Conservation (phyloP, 1,140 invertebrate genomes). For the Octopus bimaculoides region DNA sequence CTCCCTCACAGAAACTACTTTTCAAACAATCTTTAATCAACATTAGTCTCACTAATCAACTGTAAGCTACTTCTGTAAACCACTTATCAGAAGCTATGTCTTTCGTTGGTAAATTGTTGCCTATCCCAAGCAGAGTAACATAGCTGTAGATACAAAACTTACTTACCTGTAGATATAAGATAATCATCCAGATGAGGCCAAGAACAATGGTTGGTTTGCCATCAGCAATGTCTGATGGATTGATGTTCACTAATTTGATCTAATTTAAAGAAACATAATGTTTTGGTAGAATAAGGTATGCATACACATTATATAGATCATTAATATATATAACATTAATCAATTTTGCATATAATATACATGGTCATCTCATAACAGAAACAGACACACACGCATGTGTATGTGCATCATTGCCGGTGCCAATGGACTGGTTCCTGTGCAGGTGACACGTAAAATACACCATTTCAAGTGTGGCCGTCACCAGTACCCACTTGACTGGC, state of each 20-base stretch:
- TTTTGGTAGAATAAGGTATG: neutral
- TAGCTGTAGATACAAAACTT: no score
- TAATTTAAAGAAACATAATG: conserved; percentile 53
- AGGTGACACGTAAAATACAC: no score
- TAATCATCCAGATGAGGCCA: conserved; percentile 98
- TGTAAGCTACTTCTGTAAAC: no score
- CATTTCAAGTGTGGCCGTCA: no score
- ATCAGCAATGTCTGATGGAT: conserved; percentile 95
- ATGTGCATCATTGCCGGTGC: no score
- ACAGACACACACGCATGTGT: no score
- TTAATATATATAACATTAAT: conserved; percentile 15
- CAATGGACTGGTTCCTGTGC: no score
- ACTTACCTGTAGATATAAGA: conserved; percentile 97
- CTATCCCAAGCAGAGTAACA: no score
- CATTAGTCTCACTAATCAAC: conserved; percentile 7
- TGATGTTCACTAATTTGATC: conserved; percentile 99
- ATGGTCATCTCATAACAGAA: no score
- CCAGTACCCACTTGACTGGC: no score
- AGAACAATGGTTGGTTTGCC: conserved; percentile 95
- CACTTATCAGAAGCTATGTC: no score
- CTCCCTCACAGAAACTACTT: neutral
- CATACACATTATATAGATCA: neutral
- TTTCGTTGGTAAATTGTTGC: no score
- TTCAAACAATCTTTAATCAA: conserved; percentile 17
- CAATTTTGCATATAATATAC: neutral